Conservation (phyloP, 2,797 vertebrate genomes). For the Monodelphis domestica region DNA sequence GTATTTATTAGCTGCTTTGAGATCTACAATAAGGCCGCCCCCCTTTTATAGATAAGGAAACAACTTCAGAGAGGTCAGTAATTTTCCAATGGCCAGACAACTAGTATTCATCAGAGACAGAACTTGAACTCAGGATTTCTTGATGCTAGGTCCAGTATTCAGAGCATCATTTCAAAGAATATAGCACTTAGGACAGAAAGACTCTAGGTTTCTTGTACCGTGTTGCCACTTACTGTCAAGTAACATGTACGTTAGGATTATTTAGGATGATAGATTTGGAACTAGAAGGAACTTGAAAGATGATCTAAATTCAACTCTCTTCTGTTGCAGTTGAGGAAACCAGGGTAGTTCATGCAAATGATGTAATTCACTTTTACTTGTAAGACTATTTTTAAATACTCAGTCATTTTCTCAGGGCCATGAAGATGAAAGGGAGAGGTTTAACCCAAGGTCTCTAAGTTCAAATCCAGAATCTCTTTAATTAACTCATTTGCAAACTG, state of each 20-base stretch:
- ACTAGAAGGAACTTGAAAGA: background rate
- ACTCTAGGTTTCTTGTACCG: fast-evolving
- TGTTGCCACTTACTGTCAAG: background rate
- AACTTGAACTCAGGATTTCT: background rate
- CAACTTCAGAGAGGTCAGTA: background rate
- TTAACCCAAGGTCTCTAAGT: background rate
- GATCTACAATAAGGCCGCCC: background rate
- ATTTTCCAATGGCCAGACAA: background rate
- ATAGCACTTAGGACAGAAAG: background rate
- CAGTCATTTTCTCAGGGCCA: background rate
- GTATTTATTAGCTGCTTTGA: background rate
- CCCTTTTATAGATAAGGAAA: background rate
- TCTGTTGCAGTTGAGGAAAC: background rate
- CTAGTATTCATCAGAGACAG: background rate
- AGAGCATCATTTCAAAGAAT: background rate
- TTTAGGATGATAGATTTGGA: background rate
- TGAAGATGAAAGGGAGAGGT: background rate
- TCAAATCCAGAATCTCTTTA: background rate
- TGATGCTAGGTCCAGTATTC: background rate
- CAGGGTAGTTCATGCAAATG: too few relatives aligned
- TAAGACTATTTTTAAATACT: too few relatives aligned
- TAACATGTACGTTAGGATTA: background rate
- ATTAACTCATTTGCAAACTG: background rate
- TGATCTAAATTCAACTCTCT: background rate
- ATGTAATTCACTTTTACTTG: too few relatives aligned